These are phyloP conservation scores for Arenicola marina DNA, from an alignment of 2,888 invertebrate species.

Conservation along the genomic window DNA sequence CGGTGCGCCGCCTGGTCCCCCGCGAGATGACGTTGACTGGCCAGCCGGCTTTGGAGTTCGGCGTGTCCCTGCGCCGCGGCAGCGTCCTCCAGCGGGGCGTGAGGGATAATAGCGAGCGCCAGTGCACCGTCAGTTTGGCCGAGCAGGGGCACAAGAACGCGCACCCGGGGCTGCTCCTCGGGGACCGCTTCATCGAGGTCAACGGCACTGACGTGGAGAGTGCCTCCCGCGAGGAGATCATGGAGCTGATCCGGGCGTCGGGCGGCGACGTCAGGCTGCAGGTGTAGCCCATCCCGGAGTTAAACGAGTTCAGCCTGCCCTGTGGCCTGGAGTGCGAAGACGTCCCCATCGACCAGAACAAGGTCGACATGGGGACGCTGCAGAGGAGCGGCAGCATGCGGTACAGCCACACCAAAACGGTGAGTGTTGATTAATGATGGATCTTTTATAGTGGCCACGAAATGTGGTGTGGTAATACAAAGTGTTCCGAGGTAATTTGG, in stretches of 20 bases:
- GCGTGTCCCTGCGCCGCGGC: constrained; percentile 87
- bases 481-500: too few relatives aligned
- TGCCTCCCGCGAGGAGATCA: constrained; percentile 85
- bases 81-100: constrained; percentile 69
- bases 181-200: constrained; percentile 89
- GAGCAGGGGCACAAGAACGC: constrained; percentile 80
- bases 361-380: constrained; percentile 73
- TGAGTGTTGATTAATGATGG: constrained; percentile 15
- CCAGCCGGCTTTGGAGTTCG: constrained; percentile 84
- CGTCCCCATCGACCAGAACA: constrained; percentile 72
- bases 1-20: constrained; percentile 63
- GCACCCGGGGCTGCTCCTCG: constrained; percentile 88
- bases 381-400: constrained; percentile 73
- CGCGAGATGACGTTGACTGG: constrained; percentile 73
- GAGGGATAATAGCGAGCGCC: constrained; percentile 61
- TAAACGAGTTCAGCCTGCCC: constrained; percentile 85
- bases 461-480: too few relatives aligned
- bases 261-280: constrained; percentile 70
- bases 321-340: constrained; percentile 72
- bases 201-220: constrained; percentile 85
- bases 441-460: too few relatives aligned
- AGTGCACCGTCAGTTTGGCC: constrained; percentile 82
- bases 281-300: constrained; percentile 92
- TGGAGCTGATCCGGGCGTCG: constrained; percentile 76
- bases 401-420: constrained; percentile 40